A percentile compares a stretch with the other conserved stretches of the same genome.
Conservation (phyloP, 1,140 invertebrate genomes). For the Drosophila kohkoa region DNA sequence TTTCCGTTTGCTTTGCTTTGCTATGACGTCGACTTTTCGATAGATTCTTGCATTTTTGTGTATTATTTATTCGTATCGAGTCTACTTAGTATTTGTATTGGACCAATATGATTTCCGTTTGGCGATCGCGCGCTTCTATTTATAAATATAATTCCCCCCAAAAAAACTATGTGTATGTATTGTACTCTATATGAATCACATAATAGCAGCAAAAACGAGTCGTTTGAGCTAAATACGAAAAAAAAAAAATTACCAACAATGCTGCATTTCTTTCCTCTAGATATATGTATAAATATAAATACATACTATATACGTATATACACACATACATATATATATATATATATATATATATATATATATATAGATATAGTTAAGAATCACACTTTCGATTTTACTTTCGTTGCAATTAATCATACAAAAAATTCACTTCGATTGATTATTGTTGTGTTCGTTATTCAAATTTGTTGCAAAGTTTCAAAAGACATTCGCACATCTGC, state of each 20-base stretch:
- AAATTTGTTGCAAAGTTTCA: slow-evolving; percentile 20
- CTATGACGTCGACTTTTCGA: slow-evolving; percentile 35
- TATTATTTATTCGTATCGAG: slow-evolving; percentile 52
- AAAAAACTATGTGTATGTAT: slow-evolving; percentile 33
- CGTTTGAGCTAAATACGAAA: slow-evolving; percentile 28
- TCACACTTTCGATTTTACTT: slow-evolving; percentile 47
- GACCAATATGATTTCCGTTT: slow-evolving; percentile 72
- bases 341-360: slow-evolving; percentile 2
- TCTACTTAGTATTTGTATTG: slow-evolving; percentile 56
- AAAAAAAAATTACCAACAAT: slow-evolving; percentile 11
- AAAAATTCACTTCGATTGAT: slow-evolving; percentile 26
- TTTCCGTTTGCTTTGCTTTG: slow-evolving; percentile 53
- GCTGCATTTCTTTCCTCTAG: slow-evolving; percentile 6
- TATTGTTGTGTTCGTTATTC: slow-evolving; percentile 36
- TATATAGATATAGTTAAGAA: slow-evolving; percentile 7
- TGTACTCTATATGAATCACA: slow-evolving; percentile 57
- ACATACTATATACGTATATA: neutral
- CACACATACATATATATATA: neutral
- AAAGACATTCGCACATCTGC: slow-evolving; percentile 18
- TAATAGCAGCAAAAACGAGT: slow-evolving; percentile 42
- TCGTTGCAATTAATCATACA: slow-evolving; percentile 31
- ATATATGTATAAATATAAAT: slow-evolving; percentile 17
- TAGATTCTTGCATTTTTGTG: slow-evolving; percentile 16
- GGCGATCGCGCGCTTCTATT: slow-evolving; percentile 57
- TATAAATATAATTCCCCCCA: slow-evolving; percentile 67